Evolutionary conservation across 2,797 vertebrate species (phyloP), one percentile per base, ranked within the genome.

Genomic region (Gallirallus australis): DNA sequence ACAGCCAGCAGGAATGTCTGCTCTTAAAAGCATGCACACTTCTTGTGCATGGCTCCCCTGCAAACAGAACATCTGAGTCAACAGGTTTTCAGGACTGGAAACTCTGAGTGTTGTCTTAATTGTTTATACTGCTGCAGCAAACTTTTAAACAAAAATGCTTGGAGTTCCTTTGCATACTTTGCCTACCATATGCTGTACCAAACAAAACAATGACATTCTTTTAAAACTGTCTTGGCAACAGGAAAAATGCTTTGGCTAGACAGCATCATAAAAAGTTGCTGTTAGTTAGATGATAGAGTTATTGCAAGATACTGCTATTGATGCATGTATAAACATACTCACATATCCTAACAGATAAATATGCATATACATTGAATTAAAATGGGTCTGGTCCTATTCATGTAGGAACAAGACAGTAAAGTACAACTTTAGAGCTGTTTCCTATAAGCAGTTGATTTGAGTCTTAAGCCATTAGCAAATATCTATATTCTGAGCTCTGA

Each of bases 71-170:
- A 97, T 98, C 98, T 98, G 98, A 98, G 97, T 98, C 98, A 98
- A 98, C 98, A 98, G 98, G 98, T 98, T 98, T 98, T 98, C 97
- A 97, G 97, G 97, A 97, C 91, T 98, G 98, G 98, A 98, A 98
- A 98, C 97, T 98, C 96, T 98, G 98, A 98, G 96, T 96, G 97
- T 97, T 97, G 98, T 96, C 97, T 97, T 98, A 97, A 98, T 98
- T 98, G 98, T 98, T 98, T 98, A 98, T 98, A 98, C 93, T 97
- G 91, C 97, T 96, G 97, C 86, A 80, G 97, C 97, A 98, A 98
- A 98, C 98, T 98, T 98, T 98, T 98, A 98, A 98, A 98, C 98
- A 98, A 97, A 97, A 98, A 98, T 98, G 97, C 97, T 96, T 97
- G 95, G 97, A 97, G 97, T 98, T 98, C 97, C 96, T 96, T 97